Conservation (phyloP, 2,113 vertebrate species). For the Edolisoma coerulescens region DNA sequence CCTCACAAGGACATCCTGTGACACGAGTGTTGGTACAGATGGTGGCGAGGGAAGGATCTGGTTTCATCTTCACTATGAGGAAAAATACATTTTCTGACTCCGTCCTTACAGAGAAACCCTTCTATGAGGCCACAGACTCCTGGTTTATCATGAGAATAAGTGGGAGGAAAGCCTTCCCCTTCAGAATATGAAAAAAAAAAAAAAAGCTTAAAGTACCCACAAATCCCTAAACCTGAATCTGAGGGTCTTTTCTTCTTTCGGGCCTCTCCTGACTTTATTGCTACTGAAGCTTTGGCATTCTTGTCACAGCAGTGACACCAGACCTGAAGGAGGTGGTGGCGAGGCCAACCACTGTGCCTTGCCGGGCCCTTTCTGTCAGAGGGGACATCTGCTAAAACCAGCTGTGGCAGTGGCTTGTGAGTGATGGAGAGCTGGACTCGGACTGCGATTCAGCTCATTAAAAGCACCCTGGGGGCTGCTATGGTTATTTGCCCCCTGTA, state of each 20-base stretch:
- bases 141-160: not conserved
- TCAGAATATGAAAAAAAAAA: not conserved
- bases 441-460: slow-evolving; percentile 48
- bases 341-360: not conserved
- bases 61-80: not conserved
- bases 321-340: not conserved
- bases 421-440: slow-evolving; percentile 4
- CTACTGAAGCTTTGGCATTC: not conserved
- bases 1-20: not conserved
- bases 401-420: slow-evolving; percentile 14
- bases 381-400: slow-evolving; percentile 34
- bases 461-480: slow-evolving; percentile 42
- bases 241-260: not conserved
- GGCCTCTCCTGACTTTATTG: not conserved
- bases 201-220: accelerated
- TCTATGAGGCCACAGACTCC: not conserved
- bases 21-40: not conserved
- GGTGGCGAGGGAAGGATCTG: not conserved
- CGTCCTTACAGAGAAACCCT: not conserved
- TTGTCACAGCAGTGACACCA: not conserved
- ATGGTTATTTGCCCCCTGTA: slow-evolving; percentile 59
- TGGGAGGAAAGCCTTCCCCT: not conserved
- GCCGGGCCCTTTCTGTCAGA: not conserved
- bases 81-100: not conserved
- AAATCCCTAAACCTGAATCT: not conserved